Percentiles rank a stretch among this genome's conserved stretches.
phyloP scores from a whole-genome alignment of 2,113 vertebrate species.

The Camelus dromedarius region DNA sequence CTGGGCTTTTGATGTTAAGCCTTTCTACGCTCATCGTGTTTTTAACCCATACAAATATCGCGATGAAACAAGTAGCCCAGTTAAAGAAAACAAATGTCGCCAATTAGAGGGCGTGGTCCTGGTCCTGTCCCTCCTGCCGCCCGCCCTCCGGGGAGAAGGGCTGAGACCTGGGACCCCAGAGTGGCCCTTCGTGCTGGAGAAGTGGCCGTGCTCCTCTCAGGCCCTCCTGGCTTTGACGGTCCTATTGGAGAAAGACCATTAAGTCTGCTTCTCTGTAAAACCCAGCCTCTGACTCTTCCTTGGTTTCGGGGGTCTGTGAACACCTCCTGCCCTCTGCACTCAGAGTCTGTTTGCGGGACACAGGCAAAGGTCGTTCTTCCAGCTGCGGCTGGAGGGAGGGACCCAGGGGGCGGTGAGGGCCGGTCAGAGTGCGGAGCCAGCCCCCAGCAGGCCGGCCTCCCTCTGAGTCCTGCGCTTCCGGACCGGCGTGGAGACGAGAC shows the following conservation, averaged over 20 bases:
- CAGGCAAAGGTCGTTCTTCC: conserved; percentile 69
- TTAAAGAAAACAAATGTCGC: neutral
- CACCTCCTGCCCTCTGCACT: conserved; percentile 72
- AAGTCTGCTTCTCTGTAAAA: conserved; percentile 76
- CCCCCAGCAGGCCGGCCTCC: neutral
- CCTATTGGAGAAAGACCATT: conserved; percentile 76
- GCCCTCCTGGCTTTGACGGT: conserved; percentile 77
- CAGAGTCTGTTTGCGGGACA: conserved; percentile 79
- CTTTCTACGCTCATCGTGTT: fast-evolving
- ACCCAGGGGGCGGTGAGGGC: fast-evolving
- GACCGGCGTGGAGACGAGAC: conserved; percentile 55
- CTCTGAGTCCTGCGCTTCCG: neutral
- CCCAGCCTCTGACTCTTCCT: conserved; percentile 68
- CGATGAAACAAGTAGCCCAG: fast-evolving
- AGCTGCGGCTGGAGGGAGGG: fast-evolving
- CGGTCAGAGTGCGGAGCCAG: too few species aligned
- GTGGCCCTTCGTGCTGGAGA: neutral
- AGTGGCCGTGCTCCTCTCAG: conserved; percentile 74
- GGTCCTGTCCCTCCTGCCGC: fast-evolving
- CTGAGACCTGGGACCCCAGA: fast-evolving
- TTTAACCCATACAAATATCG: neutral
- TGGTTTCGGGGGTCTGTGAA: conserved; percentile 77
- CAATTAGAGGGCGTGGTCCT: too few species aligned
- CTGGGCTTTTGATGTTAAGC: neutral
- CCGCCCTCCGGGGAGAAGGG: fast-evolving